phyloP scores from a whole-genome alignment of 2,888 invertebrate species.

The Micoletzkya japonica region DNA sequence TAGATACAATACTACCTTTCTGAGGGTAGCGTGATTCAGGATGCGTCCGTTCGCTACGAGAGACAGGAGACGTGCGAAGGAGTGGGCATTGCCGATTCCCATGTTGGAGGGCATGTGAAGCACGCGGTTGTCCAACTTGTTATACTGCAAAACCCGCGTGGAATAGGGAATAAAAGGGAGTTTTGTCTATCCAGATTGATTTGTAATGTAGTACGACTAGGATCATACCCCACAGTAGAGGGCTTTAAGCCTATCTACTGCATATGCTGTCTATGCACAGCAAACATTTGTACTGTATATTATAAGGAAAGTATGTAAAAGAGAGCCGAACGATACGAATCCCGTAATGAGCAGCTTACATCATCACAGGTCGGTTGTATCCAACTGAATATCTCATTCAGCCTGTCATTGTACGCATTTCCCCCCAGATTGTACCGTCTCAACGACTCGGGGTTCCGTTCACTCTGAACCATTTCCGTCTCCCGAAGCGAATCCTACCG shows the following conservation, averaged over 20 bases:
- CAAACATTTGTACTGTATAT: background rate
- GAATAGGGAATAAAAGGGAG: background rate
- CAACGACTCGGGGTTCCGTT: constrained; percentile 40
- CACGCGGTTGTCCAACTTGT: constrained; percentile 42
- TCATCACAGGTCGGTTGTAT: constrained; percentile 43
- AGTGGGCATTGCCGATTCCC: constrained; percentile 46
- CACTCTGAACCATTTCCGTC: background rate
- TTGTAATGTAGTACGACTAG: too few relatives aligned
- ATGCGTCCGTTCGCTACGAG: constrained; percentile 6
- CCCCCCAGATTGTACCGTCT: constrained; percentile 41
- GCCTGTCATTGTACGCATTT: constrained; percentile 40
- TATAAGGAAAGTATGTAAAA: background rate
- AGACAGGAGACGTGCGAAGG: constrained; percentile 41
- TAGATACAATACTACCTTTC: too few relatives aligned
- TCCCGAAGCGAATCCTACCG: background rate
- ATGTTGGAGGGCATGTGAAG: constrained; percentile 53
- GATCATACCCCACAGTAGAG: too few relatives aligned
- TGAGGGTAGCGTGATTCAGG: constrained; percentile 6
- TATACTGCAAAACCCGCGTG: constrained; percentile 39
- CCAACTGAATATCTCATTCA: constrained; percentile 46
- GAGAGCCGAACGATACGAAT: background rate
- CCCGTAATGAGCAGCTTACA: constrained; percentile 32
- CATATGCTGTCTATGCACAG: too few relatives aligned
- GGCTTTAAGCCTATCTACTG: too few relatives aligned
- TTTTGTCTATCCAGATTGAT: background rate